These are phyloP conservation scores for Ceratosolen fusciceps DNA, from an alignment of 1,140 invertebrate species.

Conservation along the genomic window DNA sequence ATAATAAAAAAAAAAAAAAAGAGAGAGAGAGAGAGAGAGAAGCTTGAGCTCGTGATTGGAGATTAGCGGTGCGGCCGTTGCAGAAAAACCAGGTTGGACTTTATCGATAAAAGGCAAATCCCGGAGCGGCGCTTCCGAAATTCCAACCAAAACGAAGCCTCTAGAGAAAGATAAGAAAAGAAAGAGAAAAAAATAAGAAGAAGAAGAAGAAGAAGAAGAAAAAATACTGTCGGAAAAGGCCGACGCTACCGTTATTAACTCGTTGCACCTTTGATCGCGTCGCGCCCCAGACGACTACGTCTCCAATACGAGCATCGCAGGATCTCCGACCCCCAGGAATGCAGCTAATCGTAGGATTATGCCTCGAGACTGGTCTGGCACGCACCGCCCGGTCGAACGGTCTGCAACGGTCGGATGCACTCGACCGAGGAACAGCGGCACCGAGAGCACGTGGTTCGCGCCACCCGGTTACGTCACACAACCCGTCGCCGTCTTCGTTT, in stretches of 20 bases:
- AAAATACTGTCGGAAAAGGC: too few species aligned
- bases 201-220: too few species aligned
- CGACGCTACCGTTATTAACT: background rate
- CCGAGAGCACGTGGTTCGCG: background rate
- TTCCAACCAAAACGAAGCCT: too few species aligned
- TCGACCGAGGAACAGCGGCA: background rate
- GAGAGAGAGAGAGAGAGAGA: too few species aligned
- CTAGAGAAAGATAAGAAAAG: too few species aligned
- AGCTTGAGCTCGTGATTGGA: too few species aligned
- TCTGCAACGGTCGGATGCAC: background rate
- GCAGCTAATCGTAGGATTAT: background rate
- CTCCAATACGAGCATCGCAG: background rate
- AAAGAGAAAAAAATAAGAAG: too few species aligned
- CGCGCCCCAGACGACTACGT: background rate
- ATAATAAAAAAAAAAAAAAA: too few species aligned
- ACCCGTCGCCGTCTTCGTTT: background rate
- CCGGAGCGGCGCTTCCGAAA: too few species aligned
- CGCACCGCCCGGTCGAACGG: background rate
- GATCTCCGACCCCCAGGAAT: conserved; percentile 4
- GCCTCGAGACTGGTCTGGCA: background rate
- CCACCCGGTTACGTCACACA: background rate
- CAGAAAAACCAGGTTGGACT: too few species aligned
- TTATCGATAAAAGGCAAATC: too few species aligned
- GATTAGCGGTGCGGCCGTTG: too few species aligned
- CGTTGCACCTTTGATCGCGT: background rate